Conservation (phyloP, 92 coral and sea anemone species). For the Blastomussa wellsi region DNA sequence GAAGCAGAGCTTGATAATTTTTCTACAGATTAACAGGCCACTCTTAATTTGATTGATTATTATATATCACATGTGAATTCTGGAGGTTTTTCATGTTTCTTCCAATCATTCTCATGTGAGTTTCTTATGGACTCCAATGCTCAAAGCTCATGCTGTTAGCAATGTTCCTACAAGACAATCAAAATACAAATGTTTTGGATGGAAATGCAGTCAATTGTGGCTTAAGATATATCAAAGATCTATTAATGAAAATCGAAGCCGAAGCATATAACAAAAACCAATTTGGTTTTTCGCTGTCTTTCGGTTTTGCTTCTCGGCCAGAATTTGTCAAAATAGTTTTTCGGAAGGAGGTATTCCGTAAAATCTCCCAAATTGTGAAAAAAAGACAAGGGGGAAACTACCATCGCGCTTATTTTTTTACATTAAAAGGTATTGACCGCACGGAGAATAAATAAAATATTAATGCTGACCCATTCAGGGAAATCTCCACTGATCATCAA, state of each 20-base stretch:
- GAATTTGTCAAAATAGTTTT: not conserved
- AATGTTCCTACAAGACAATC: not conserved
- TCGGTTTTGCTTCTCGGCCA: not conserved
- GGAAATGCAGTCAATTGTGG: not conserved
- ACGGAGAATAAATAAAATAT: not conserved
- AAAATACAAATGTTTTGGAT: not conserved
- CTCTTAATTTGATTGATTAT: not conserved
- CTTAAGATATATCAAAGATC: not conserved
- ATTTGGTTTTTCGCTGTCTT: not conserved
- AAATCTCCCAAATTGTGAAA: not conserved
- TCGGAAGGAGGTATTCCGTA: not conserved
- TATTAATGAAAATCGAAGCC: not conserved
- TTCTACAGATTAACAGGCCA: not conserved
- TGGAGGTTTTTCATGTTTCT: not conserved
- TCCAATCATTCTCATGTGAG: not conserved
- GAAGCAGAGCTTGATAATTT: not conserved
- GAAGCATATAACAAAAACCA: not conserved
- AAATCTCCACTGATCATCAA: constrained; percentile 6
- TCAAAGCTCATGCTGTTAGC: not conserved
- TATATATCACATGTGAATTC: not conserved
- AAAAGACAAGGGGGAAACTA: not conserved
- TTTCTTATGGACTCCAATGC: not conserved
- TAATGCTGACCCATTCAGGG: not conserved
- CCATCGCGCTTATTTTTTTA: not conserved
- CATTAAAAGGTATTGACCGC: not conserved